phyloP scores from a whole-genome alignment of 1,140 invertebrate species.

The Drosophila yakuba region DNA sequence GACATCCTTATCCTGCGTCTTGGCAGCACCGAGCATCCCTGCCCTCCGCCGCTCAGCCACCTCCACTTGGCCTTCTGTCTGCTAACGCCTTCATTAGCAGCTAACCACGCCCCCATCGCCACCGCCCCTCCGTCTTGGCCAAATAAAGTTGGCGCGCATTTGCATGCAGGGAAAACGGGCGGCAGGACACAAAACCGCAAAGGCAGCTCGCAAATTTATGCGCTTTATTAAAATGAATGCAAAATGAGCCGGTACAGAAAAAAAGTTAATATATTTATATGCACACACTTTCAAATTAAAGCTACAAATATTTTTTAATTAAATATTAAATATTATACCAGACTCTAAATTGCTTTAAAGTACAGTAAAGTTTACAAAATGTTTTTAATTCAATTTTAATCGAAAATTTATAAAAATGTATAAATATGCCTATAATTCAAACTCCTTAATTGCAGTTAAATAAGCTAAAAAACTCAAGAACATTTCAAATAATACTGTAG shows the following conservation, averaged over 20 bases:
- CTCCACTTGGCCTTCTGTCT: slow-evolving; percentile 12
- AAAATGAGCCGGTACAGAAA: slow-evolving; percentile 49
- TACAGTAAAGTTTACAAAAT: no score
- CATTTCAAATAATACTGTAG: neutral
- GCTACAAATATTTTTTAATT: no score
- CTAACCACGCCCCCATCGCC: slow-evolving; percentile 20
- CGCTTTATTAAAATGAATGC: slow-evolving; percentile 80
- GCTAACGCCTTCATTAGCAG: slow-evolving; percentile 68
- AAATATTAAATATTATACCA: no score
- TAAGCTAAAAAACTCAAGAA: no score
- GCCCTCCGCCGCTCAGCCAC: neutral
- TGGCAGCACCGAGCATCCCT: slow-evolving; percentile 1
- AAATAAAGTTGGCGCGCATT: slow-evolving; percentile 76
- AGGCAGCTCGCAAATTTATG: slow-evolving; percentile 70
- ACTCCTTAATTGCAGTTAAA: no score
- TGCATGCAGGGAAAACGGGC: slow-evolving; percentile 65
- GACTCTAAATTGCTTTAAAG: no score
- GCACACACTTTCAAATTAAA: no score
- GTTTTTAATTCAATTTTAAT: no score
- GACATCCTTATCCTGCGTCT: slow-evolving; percentile 45
- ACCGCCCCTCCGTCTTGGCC: slow-evolving; percentile 28
- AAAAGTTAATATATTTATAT: neutral
- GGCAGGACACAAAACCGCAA: slow-evolving; percentile 55
- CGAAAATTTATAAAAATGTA: no score
- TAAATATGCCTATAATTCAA: no score